phyloP scores from a whole-genome alignment of 2,113 vertebrate species.

The Platysteira castanea region DNA sequence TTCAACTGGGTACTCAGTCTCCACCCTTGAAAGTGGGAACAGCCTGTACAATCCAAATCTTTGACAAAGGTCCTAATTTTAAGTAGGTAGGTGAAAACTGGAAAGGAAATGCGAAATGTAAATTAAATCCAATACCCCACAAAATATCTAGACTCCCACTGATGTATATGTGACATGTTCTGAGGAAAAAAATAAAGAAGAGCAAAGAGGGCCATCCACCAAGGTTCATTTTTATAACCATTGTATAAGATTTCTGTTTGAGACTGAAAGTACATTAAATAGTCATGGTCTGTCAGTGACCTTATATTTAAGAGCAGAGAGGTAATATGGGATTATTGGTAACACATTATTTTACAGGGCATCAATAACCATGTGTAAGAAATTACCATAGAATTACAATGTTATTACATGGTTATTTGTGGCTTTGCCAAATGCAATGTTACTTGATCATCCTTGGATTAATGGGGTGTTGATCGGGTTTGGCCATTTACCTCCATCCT shows the following conservation, averaged over 20 bases:
- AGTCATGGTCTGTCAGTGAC: slow-evolving; percentile 56
- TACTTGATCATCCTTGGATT: slow-evolving; percentile 64
- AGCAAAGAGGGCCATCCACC: not conserved
- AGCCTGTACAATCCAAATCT: not conserved
- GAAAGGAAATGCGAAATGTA: not conserved
- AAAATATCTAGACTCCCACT: not conserved
- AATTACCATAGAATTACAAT: slow-evolving; percentile 63
- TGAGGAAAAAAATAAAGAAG: not conserved
- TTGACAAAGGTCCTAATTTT: not conserved
- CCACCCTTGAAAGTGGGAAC: not conserved
- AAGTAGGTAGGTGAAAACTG: not conserved
- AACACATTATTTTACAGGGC: slow-evolving; percentile 57
- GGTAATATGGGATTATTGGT: slow-evolving; percentile 56
- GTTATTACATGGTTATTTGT: slow-evolving; percentile 61
- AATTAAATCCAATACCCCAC: not conserved
- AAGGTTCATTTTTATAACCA: slow-evolving; percentile 2
- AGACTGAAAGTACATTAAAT: slow-evolving; percentile 41
- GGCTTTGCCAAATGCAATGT: slow-evolving; percentile 59
- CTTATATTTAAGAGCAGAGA: slow-evolving; percentile 67
- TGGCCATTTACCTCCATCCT: slow-evolving; percentile 50
- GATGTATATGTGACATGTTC: not conserved
- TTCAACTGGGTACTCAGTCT: not conserved
- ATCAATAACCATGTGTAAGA: slow-evolving; percentile 64
- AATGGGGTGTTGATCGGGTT: slow-evolving; percentile 59
- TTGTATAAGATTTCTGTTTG: slow-evolving; percentile 42